phyloP scores from a whole-genome alignment of 2,797 vertebrate genomes.

The Distichodus sexfasciatus region DNA sequence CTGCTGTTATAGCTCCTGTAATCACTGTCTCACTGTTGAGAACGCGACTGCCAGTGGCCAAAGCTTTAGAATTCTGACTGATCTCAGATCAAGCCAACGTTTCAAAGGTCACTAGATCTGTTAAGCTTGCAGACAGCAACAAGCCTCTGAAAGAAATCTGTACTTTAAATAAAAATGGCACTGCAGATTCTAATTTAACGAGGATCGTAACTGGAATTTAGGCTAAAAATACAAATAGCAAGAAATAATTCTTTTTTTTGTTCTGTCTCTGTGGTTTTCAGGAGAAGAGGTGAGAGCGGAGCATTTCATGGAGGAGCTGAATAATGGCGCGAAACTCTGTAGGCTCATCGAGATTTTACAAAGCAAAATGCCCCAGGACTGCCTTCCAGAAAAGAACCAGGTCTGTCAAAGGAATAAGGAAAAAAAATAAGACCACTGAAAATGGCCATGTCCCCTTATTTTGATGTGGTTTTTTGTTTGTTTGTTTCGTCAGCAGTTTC shows the following conservation, averaged over 20 bases:
- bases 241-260: neutral
- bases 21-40: no score
- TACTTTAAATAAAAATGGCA: no score
- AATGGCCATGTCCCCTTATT: neutral
- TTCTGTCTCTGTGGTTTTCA: slow-evolving; percentile 48
- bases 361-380: slow-evolving; percentile 76
- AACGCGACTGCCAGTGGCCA: no score
- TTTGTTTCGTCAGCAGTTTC: slow-evolving; percentile 74
- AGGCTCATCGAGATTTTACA: slow-evolving; percentile 84
- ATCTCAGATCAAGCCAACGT: no score
- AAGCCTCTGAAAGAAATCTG: no score
- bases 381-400: slow-evolving; percentile 70
- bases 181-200: no score
- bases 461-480: neutral
- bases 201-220: no score
- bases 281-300: slow-evolving; percentile 83
- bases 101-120: no score
- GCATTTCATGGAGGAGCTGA: slow-evolving; percentile 87
- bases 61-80: no score
- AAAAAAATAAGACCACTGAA: neutral
- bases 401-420: slow-evolving; percentile 67
- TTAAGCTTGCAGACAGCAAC: no score
- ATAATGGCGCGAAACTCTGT: slow-evolving; percentile 91
- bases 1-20: no score
- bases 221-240: no score